A percentile compares a stretch with the other conserved stretches of the same genome.
These are phyloP conservation scores for Cosmia pyralina DNA, from an alignment of 2,888 invertebrate species.

Conservation along the genomic window DNA sequence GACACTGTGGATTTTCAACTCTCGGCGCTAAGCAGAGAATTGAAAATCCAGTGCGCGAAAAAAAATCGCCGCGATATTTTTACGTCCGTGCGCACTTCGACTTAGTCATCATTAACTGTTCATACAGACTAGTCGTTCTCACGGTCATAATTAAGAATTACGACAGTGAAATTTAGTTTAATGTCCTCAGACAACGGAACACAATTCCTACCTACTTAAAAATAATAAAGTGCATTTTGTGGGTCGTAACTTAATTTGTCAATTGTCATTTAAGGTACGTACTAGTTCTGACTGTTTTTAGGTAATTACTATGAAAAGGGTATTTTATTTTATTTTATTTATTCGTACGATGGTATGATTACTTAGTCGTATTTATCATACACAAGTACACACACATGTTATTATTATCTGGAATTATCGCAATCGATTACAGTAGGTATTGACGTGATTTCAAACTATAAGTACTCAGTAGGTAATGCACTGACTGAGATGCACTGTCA, in stretches of 20 bases:
- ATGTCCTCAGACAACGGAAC: slow-evolving; percentile 29
- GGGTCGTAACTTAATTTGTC: neutral
- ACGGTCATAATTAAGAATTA: slow-evolving; percentile 35
- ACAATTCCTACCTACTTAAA: neutral
- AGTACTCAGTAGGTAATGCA: neutral
- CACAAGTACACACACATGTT: neutral
- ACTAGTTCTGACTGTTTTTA: too few species aligned
- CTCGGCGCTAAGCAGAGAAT: too few species aligned
- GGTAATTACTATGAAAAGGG: too few species aligned
- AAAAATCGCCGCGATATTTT: too few species aligned
- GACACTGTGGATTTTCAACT: too few species aligned
- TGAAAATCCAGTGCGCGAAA: too few species aligned
- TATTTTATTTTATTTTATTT: too few species aligned
- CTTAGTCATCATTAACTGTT: slow-evolving; percentile 33
- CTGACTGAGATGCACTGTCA: neutral
- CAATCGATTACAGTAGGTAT: neutral
- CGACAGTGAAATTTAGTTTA: slow-evolving; percentile 36
- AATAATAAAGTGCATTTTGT: slow-evolving; percentile 20
- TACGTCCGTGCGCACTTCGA: too few species aligned
- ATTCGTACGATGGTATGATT: too few species aligned
- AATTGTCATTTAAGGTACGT: neutral
- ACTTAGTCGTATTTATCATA: neutral
- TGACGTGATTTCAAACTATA: slow-evolving; percentile 10
- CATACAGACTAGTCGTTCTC: slow-evolving; percentile 23
- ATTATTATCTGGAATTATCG: slow-evolving; percentile 6